Percentiles rank a stretch among this genome's conserved stretches.
These are phyloP conservation scores for Caenorhabditis sulstoni DNA, from an alignment of 2,888 invertebrate genomes.

Conservation along the genomic window DNA sequence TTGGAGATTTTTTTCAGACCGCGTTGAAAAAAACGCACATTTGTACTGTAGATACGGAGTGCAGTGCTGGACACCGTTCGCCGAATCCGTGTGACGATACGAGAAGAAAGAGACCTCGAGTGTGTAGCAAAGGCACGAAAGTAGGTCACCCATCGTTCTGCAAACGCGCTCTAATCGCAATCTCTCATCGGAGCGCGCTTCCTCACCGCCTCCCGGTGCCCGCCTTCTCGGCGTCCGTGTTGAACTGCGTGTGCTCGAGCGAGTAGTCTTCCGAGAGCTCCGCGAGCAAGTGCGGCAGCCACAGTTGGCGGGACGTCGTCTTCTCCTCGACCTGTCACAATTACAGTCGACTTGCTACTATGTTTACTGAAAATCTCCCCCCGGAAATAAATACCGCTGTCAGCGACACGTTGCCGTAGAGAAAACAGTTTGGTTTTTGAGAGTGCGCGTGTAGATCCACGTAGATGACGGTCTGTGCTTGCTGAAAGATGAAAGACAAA, in stretches of 20 bases:
- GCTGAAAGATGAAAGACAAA: constrained; percentile 81
- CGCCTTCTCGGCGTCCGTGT: constrained; percentile 89
- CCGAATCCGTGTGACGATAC: constrained; percentile 67
- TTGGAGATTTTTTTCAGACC: no score
- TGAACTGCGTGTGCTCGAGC: constrained; percentile 91
- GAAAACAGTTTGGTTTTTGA: constrained; percentile 92
- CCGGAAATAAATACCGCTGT: constrained; percentile 28
- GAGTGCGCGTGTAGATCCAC: constrained; percentile 95
- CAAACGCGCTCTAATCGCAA: constrained; percentile 3
- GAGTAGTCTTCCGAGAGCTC: constrained; percentile 92
- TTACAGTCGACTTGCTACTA: background rate
- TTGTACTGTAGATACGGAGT: constrained; percentile 72
- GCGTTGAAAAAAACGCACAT: constrained; percentile 66
- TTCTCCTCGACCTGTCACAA: constrained; percentile 42
- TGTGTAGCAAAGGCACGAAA: constrained; percentile 74
- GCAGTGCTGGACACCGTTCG: constrained; percentile 55
- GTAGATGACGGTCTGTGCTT: constrained; percentile 90
- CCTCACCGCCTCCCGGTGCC: constrained; percentile 87
- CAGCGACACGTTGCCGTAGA: constrained; percentile 87
- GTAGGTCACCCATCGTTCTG: constrained; percentile 74
- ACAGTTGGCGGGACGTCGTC: constrained; percentile 86
- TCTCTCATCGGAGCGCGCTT: background rate
- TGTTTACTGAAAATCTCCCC: background rate
- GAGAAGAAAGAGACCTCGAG: constrained; percentile 77
- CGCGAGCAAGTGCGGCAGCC: constrained; percentile 93